These are phyloP conservation scores for Camponotus pennsylvanicus DNA, from an alignment of 1,140 invertebrate genomes.

Conservation along the genomic window DNA sequence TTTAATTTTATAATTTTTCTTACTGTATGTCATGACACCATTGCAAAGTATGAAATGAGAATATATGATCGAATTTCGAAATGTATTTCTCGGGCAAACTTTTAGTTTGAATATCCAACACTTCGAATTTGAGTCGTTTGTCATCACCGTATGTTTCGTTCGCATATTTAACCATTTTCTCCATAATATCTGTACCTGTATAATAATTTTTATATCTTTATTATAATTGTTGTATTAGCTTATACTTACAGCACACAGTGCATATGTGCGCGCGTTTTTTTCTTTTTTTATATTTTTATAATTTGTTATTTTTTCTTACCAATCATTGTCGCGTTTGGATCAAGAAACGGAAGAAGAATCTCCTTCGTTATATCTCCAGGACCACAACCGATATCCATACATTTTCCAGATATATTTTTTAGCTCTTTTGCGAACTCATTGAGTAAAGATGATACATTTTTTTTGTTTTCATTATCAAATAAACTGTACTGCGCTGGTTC, in stretches of 20 bases:
- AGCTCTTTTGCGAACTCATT: not conserved
- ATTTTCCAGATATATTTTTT: not conserved
- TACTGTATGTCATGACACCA: constrained; percentile 25
- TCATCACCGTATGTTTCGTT: not conserved
- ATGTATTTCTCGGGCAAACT: constrained; percentile 26
- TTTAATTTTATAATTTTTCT: not conserved
- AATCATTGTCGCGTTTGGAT: not conserved
- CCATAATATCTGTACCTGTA: constrained; percentile 17
- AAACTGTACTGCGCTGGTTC: too few species aligned
- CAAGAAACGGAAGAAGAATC: not conserved
- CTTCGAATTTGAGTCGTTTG: not conserved
- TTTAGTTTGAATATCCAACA: constrained; percentile 22
- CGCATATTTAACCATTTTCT: constrained; percentile 6
- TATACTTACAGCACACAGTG: too few species aligned
- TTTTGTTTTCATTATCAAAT: too few species aligned
- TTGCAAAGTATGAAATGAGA: not conserved
- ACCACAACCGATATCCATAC: not conserved
- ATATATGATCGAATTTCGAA: constrained; percentile 30
- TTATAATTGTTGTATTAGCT: not conserved
- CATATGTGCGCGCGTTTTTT: too few species aligned
- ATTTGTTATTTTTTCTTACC: not conserved
- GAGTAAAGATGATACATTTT: too few species aligned
- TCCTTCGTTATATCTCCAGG: not conserved
- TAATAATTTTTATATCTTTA: not conserved
- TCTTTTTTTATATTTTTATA: not conserved